phyloP scores from a whole-genome alignment of 2,113 vertebrate species.

The Puntigrus tetrazona region DNA sequence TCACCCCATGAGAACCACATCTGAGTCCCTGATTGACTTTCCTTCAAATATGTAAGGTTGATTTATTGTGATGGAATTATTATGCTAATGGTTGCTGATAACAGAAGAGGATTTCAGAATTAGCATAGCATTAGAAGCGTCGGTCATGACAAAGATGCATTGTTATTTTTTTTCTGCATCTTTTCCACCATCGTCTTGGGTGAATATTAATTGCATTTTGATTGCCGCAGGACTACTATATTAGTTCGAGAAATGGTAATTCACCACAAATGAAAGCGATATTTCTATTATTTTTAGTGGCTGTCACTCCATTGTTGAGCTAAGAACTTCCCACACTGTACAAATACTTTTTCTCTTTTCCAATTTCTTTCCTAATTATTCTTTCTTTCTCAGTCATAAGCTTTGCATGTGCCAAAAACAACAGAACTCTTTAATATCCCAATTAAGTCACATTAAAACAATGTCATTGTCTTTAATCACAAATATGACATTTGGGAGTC shows the following conservation, averaged over 20 bases:
- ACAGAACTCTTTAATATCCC: slow-evolving; percentile 71
- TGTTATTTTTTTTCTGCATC: slow-evolving; percentile 12
- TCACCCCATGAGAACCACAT: slow-evolving; percentile 16
- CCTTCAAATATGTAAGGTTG: slow-evolving; percentile 28
- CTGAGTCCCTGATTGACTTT: slow-evolving; percentile 65
- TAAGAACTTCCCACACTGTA: neutral
- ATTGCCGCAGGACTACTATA: slow-evolving; percentile 28
- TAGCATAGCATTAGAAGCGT: slow-evolving; percentile 12
- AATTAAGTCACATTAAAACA: slow-evolving; percentile 77
- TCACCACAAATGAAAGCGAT: neutral
- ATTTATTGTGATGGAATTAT: slow-evolving; percentile 51
- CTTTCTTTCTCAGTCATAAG: neutral
- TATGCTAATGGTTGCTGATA: slow-evolving; percentile 45
- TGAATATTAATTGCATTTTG: slow-evolving; percentile 46
- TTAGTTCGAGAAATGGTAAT: slow-evolving; percentile 41
- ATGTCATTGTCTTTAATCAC: slow-evolving; percentile 77
- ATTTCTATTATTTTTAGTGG: slow-evolving; percentile 13
- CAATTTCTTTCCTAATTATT: neutral
- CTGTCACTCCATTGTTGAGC: slow-evolving; percentile 5
- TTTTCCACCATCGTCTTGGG: slow-evolving; percentile 23
- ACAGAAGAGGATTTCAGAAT: slow-evolving; percentile 38
- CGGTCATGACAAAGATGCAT: slow-evolving; percentile 15
- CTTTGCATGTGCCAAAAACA: slow-evolving; percentile 16
- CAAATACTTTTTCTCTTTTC: neutral
- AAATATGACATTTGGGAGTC: slow-evolving; percentile 70